Evolutionary conservation across 2,113 vertebrate genomes (phyloP).

Genomic region (Narcine bancroftii): DNA sequence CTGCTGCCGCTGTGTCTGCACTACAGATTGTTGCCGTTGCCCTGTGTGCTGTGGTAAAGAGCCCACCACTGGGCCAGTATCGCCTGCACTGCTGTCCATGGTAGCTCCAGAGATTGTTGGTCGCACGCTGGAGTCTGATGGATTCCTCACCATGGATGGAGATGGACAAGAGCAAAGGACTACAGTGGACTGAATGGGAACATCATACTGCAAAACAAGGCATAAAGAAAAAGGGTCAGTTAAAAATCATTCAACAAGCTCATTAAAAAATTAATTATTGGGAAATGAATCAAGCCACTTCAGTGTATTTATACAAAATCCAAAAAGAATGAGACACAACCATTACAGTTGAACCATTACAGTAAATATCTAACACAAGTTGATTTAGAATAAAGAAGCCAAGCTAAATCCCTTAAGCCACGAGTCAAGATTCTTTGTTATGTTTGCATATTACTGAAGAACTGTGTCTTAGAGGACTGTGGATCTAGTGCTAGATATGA

Average conservation of each 20-base stretch:
- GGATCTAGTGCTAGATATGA: too few species aligned
- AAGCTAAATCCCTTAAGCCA: too few species aligned
- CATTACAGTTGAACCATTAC: not conserved
- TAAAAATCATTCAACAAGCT: not conserved
- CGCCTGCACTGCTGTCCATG: slow-evolving; percentile 72
- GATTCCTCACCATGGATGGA: slow-evolving; percentile 94
- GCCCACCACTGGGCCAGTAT: slow-evolving; percentile 56
- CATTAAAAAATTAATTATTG: not conserved
- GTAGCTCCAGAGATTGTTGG: slow-evolving; percentile 64
- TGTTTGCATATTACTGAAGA: too few species aligned
- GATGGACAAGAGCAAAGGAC: slow-evolving; percentile 88
- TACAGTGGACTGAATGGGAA: slow-evolving; percentile 89
- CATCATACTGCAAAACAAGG: slow-evolving; percentile 76
- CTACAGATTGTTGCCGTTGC: slow-evolving; percentile 50
- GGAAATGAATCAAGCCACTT: not conserved
- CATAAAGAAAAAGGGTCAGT: not conserved
- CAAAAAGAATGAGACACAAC: not conserved
- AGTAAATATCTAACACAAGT: not conserved
- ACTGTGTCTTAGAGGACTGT: too few species aligned
- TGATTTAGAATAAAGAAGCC: too few species aligned
- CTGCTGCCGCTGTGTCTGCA: slow-evolving; percentile 50
- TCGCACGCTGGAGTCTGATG: slow-evolving; percentile 74
- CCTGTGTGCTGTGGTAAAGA: slow-evolving; percentile 58
- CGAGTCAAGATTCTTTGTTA: too few species aligned
- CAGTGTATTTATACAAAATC: not conserved